Evolutionary conservation across 2,797 vertebrate genomes (phyloP).

Genomic region (Lepidocolaptes lacrymiger): DNA sequence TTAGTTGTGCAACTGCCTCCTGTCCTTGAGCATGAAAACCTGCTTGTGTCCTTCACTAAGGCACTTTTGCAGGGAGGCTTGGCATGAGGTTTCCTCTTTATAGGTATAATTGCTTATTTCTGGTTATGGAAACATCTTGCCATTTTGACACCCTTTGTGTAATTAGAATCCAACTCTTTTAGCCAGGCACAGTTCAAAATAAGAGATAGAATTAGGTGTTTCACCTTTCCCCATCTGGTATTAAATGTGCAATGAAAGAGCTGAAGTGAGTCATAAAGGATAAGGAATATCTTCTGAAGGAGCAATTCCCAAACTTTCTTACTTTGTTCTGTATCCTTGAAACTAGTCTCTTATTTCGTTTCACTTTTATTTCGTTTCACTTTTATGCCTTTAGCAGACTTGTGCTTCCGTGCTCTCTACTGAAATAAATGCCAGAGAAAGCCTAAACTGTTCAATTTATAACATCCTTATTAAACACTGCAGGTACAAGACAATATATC

Average conservation of each 20-base stretch:
- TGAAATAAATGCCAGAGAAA: background rate
- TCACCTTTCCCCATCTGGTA: background rate
- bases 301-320: background rate
- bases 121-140: background rate
- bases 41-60: background rate
- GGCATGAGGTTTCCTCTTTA: background rate
- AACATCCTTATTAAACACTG: conserved; percentile 4
- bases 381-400: background rate
- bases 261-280: conserved; percentile 33
- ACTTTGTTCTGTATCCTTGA: conserved; percentile 16
- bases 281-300: background rate
- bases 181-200: background rate
- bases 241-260: background rate
- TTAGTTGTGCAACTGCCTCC: background rate
- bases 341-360: background rate
- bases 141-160: background rate
- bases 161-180: background rate
- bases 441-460: conserved; percentile 1
- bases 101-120: background rate
- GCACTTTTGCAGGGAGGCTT: background rate
- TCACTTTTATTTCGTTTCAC: background rate
- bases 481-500: conserved; percentile 7
- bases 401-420: background rate
- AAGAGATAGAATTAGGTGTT: background rate
- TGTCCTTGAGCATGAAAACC: background rate